Evolutionary conservation across 1,140 invertebrate species (phyloP).

Genomic region (Tachypleus tridentatus): DNA sequence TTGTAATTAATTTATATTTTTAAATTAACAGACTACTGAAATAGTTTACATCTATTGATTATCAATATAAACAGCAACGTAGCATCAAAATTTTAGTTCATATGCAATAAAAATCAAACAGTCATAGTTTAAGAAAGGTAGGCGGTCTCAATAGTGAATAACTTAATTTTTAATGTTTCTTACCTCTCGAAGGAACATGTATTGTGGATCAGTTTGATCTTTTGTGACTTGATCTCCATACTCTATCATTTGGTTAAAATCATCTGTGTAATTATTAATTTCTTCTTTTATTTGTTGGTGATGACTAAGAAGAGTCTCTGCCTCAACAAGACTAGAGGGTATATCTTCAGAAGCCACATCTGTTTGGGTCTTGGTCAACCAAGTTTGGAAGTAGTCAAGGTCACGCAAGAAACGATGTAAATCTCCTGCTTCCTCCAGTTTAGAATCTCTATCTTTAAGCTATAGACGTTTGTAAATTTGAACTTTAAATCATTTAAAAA

Average conservation of each 20-base stretch:
- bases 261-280: constrained; percentile 96
- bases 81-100: too few relatives aligned
- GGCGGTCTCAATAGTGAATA: too few relatives aligned
- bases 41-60: too few relatives aligned
- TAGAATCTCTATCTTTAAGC: constrained; percentile 92
- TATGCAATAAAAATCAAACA: too few relatives aligned
- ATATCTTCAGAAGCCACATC: constrained; percentile 97
- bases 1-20: too few relatives aligned
- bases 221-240: constrained; percentile 91
- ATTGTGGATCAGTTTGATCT: constrained; percentile 79
- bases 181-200: constrained; percentile 91
- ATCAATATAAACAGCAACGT: too few relatives aligned
- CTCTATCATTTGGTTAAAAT: constrained; percentile 98
- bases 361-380: constrained; percentile 95
- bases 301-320: constrained; percentile 85
- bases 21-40: too few relatives aligned
- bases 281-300: constrained; percentile 97
- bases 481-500: too few relatives aligned
- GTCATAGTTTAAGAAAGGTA: too few relatives aligned
- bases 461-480: constrained; percentile 24
- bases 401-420: constrained; percentile 96
- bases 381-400: constrained; percentile 98
- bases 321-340: constrained; percentile 88
- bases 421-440: constrained; percentile 96
- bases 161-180: not conserved